Evolutionary conservation across 2,113 vertebrate species (phyloP).

Genomic region (Calonectris borealis): DNA sequence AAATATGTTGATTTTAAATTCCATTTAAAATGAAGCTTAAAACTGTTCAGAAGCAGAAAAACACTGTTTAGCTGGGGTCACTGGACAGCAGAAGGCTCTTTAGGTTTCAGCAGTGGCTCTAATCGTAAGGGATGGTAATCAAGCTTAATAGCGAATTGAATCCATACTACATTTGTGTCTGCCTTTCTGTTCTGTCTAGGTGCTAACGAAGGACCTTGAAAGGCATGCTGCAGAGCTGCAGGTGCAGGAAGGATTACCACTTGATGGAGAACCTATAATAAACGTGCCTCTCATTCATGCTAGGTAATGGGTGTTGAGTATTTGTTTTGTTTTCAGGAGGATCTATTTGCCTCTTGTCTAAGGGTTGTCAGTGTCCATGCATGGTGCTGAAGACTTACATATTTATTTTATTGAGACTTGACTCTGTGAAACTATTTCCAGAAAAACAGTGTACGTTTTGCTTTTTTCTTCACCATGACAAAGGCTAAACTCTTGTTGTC

Average conservation of each 20-base stretch:
- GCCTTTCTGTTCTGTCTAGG: slow-evolving; percentile 67
- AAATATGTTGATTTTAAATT: background rate
- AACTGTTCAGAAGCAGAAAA: background rate
- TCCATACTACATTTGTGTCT: background rate
- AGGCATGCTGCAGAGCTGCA: slow-evolving; percentile 88
- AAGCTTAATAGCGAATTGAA: background rate
- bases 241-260: slow-evolving; percentile 83
- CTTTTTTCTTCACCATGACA: background rate
- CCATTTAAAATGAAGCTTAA: background rate
- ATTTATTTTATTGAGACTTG: background rate
- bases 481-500: background rate
- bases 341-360: background rate
- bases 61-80: rapidly evolving
- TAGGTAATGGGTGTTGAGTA: slow-evolving; percentile 72
- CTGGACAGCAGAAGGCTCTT: background rate
- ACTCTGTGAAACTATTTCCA: background rate
- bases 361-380: background rate
- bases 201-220: slow-evolving; percentile 92
- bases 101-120: background rate
- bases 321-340: background rate
- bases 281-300: slow-evolving; percentile 90
- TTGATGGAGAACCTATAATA: slow-evolving; percentile 81
- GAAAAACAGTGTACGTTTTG: rapidly evolving
- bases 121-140: no score
- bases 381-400: background rate